Base-by-base conservation (phyloP, 1,140 invertebrate species). In the Planococcus citri region DNA sequence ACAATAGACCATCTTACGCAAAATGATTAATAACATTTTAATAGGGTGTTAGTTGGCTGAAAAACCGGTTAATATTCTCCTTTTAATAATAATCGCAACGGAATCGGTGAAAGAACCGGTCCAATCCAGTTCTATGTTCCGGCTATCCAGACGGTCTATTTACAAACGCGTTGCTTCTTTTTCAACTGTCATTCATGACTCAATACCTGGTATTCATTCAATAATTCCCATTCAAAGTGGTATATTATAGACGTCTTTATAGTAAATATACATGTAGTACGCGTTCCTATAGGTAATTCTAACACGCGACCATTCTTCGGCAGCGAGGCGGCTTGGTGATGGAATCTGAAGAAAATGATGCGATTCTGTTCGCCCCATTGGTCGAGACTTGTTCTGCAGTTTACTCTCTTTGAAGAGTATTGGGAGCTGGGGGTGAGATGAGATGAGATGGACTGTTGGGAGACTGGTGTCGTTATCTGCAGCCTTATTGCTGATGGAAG, bases 21-120 rank as follows among this genome's bases (percentile, higher is more conserved):
- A 64, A 64, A 64, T 64, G 60, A 64, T 64, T 64, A 64, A 64
- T 64, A 64, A 64, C 60, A 27, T 64, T 64, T 64, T 64, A 64
- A 64, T 64, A 64, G 60, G 60, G 60, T 64, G 60, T 27, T 64
- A 64, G 60, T 64, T 64, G 60, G 60, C 21, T 25, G 25, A 64
- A 64, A 64, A 64, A 64, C 60, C 60, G 60, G 60, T 64, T 64
- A 64, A 64, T 64, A 64, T 64, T 64, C 60, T 27, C 25, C 60
- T 64, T n/a, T 64, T 64, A 64, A 64, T 64, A 64, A 64, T 64
- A 64, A 64, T 64, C 60, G 9, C 60, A 64, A 64, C 60, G 60
- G 22, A 64, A 64, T 64, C 60, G 25, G 60, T 64, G 60, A 64
- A 64, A 64, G 60, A 64, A 64, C 60, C 60, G 60, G 60, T 64